Conservation (phyloP, 2,113 vertebrate species). For the Parotia lawesii region DNA sequence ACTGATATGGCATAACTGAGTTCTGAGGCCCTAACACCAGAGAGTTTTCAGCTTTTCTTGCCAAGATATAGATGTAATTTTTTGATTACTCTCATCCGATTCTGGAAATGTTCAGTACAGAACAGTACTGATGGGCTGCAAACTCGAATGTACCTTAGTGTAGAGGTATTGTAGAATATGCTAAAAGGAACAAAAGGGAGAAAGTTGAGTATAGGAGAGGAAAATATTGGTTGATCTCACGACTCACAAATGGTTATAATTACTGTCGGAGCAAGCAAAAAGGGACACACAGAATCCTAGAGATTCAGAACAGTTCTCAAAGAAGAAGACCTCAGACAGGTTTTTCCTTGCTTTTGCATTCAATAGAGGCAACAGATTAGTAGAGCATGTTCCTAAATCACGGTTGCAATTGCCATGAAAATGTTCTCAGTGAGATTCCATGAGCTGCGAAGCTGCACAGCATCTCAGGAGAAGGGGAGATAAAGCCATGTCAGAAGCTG, state of each 20-base stretch:
- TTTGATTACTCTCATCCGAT: background rate
- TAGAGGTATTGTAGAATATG: background rate
- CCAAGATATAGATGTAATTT: background rate
- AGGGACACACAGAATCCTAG: background rate
- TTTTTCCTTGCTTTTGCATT: background rate
- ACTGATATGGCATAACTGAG: background rate
- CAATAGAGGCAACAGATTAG: background rate
- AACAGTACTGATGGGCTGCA: background rate
- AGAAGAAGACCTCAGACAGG: background rate
- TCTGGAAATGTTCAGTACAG: background rate
- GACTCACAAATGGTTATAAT: background rate
- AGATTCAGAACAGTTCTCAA: background rate
- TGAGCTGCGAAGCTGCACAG: background rate
- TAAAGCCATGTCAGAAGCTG: background rate
- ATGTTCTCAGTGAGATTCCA: background rate
- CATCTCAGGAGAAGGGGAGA: background rate
- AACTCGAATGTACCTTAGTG: background rate
- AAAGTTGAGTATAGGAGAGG: background rate
- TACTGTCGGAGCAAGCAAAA: background rate
- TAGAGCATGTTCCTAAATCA: background rate
- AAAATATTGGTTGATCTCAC: background rate
- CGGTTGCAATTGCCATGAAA: background rate
- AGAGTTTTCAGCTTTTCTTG: background rate
- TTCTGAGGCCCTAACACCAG: background rate
- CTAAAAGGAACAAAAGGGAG: background rate